Evolutionary conservation across 2,113 vertebrate genomes (phyloP).

Genomic region (Thamnaconus septentrionalis): DNA sequence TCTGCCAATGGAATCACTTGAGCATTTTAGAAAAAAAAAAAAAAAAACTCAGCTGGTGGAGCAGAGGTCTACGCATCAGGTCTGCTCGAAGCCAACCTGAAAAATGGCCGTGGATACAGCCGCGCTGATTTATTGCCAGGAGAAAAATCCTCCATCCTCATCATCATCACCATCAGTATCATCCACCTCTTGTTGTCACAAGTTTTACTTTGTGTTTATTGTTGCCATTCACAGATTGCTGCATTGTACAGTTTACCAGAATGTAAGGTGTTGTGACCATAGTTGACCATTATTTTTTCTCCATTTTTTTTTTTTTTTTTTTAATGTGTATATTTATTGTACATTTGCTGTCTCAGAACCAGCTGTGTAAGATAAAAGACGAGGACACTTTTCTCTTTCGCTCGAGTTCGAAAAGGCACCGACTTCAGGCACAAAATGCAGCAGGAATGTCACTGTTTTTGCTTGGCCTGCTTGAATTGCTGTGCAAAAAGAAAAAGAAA

Average conservation of each 20-base stretch:
- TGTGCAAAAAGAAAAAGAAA: too few relatives aligned
- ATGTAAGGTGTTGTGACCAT: slow-evolving; percentile 79
- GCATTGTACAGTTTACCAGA: slow-evolving; percentile 80
- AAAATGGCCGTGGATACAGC: slow-evolving; percentile 30
- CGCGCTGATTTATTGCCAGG: slow-evolving; percentile 26
- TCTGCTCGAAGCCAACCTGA: slow-evolving; percentile 50
- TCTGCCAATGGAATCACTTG: slow-evolving; percentile 34
- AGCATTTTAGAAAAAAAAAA: slow-evolving; percentile 6
- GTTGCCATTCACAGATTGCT: slow-evolving; percentile 74
- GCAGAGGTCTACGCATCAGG: slow-evolving; percentile 20
- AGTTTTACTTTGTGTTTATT: slow-evolving; percentile 32
- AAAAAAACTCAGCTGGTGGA: slow-evolving; percentile 21
- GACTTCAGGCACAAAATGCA: too few relatives aligned
- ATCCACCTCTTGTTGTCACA: slow-evolving; percentile 34
- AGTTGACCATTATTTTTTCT: slow-evolving; percentile 53
- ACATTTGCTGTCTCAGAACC: slow-evolving; percentile 61
- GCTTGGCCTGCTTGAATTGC: too few relatives aligned
- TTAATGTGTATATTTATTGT: slow-evolving; percentile 79
- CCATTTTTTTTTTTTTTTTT: slow-evolving; percentile 66
- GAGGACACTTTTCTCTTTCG: slow-evolving; percentile 50
- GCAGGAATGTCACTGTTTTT: too few relatives aligned
- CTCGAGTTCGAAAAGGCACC: too few relatives aligned
- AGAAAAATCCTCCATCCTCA: not conserved
- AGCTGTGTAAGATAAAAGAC: slow-evolving; percentile 23
- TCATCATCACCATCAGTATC: not conserved